These are phyloP conservation scores for Panurus biarmicus DNA, from an alignment of 2,113 vertebrate genomes.

Conservation along the genomic window DNA sequence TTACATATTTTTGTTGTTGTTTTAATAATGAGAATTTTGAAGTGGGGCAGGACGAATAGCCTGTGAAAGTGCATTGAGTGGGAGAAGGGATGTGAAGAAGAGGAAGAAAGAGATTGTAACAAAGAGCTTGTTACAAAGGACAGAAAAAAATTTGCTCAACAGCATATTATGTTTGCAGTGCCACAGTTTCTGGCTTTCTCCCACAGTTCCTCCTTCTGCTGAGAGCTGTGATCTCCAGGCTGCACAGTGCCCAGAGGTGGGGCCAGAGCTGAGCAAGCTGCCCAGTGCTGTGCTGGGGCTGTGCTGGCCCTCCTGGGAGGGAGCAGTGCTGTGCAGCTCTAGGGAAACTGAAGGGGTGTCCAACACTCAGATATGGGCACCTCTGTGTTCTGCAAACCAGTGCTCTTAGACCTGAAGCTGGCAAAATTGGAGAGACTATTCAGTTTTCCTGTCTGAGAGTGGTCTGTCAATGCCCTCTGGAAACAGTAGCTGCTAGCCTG, in stretches of 20 bases:
- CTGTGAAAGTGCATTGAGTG: background rate
- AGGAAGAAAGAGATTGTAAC: background rate
- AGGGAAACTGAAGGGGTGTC: background rate
- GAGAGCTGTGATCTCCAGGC: background rate
- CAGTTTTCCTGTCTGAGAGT: background rate
- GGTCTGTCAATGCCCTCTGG: background rate
- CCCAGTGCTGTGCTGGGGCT: background rate
- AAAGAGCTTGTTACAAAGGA: background rate
- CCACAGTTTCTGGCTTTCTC: background rate
- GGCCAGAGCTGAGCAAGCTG: background rate
- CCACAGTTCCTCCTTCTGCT: background rate
- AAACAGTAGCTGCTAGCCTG: background rate
- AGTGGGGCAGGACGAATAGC: background rate
- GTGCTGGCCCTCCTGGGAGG: fast-evolving
- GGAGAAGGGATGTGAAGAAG: background rate
- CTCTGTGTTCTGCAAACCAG: background rate
- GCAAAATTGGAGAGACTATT: background rate
- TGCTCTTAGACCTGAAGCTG: background rate
- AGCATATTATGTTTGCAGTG: background rate
- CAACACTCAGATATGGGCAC: background rate
- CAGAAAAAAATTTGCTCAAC: background rate
- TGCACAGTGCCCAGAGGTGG: background rate
- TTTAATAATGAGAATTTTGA: background rate
- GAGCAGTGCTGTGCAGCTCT: background rate
- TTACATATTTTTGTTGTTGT: background rate